Percentiles rank a stretch among this genome's conserved stretches.
Conservation (phyloP, 2,113 vertebrate species). For the Heliornis fulica region DNA sequence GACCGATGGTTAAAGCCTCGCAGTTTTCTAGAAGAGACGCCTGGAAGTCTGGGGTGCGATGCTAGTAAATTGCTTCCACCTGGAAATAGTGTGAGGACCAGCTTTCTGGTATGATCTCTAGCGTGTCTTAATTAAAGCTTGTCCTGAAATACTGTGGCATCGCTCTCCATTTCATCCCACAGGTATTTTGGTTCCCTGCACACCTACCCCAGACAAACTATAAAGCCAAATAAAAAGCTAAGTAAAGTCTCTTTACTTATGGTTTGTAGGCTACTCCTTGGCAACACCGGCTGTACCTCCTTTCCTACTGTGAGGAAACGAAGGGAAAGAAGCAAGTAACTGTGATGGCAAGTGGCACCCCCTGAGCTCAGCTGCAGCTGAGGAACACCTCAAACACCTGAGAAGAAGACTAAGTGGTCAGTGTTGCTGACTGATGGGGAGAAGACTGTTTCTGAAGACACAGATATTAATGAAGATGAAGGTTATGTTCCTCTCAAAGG, state of each 20-base stretch:
- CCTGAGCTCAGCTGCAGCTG: background rate
- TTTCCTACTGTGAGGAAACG: background rate
- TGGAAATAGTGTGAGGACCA: background rate
- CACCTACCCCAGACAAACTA: background rate
- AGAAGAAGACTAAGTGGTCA: background rate
- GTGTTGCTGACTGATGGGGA: background rate
- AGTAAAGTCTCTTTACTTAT: background rate
- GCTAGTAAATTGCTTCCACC: background rate
- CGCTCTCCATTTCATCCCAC: background rate
- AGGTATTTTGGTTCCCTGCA: background rate
- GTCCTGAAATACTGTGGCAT: background rate
- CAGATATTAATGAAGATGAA: background rate
- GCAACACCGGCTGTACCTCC: background rate
- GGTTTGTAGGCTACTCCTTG: background rate
- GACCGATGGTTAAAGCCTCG: background rate
- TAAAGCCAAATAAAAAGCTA: no score
- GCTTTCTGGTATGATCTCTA: background rate
- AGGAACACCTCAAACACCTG: background rate
- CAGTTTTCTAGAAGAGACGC: background rate
- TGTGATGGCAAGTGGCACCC: fast-evolving
- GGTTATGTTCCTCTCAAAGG: background rate
- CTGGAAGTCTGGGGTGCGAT: fast-evolving
- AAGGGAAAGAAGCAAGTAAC: background rate
- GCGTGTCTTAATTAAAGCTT: background rate
- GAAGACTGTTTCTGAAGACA: background rate